Evolutionary conservation across 2,888 invertebrate genomes (phyloP).

Genomic region (Cancer borealis): DNA sequence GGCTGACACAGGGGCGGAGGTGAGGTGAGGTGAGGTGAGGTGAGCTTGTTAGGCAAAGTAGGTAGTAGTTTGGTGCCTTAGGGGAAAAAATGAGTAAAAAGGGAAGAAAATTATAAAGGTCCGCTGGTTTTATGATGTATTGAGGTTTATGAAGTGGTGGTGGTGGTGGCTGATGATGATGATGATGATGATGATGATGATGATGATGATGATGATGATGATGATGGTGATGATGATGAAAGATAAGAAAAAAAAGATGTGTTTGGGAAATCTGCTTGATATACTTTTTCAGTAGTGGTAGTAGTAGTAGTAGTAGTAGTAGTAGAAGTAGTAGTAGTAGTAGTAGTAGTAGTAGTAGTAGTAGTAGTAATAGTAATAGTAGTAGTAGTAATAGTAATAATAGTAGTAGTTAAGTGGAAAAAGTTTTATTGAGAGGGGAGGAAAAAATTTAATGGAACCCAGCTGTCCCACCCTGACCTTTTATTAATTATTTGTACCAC

Average conservation of each 20-base stretch:
- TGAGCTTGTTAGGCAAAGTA: constrained; percentile 14
- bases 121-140: background rate
- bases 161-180: background rate
- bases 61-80: constrained; percentile 2
- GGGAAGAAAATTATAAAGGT: background rate
- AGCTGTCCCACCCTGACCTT: background rate
- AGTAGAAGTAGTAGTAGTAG: background rate
- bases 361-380: background rate
- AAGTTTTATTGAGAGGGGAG: background rate
- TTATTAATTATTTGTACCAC: background rate
- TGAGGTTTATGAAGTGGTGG: background rate
- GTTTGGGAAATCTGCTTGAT: background rate
- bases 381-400: background rate
- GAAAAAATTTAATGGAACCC: background rate
- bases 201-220: too few relatives aligned
- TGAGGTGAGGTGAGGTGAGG: too few relatives aligned
- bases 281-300: background rate
- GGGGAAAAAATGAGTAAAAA: background rate
- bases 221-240: too few relatives aligned
- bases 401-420: too few relatives aligned
- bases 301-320: background rate
- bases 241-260: too few relatives aligned
- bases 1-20: background rate
- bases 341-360: background rate
- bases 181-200: too few relatives aligned